Conservation (phyloP, 2,888 invertebrate genomes). For the Autographa gamma region DNA sequence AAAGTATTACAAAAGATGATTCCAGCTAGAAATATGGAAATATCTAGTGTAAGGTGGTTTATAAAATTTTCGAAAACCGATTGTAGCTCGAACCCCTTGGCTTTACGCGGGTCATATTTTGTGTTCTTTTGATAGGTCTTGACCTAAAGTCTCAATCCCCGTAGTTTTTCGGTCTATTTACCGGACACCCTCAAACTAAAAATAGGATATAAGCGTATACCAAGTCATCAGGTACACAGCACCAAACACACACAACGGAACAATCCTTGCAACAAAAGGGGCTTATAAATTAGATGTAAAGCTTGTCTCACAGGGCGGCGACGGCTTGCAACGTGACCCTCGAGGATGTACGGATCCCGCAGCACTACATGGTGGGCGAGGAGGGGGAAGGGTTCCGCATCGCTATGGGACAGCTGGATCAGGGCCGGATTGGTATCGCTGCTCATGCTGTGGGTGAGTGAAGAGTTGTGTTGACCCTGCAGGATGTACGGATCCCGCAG, state of each 20-base stretch:
- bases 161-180: too few relatives aligned
- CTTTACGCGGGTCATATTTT: too few relatives aligned
- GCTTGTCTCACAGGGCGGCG: slow-evolving; percentile 87
- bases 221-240: slow-evolving; percentile 47
- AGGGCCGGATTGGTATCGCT: slow-evolving; percentile 93
- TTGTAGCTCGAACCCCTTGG: too few relatives aligned
- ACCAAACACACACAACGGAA: slow-evolving; percentile 18
- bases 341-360: slow-evolving; percentile 90
- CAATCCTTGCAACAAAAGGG: slow-evolving; percentile 55
- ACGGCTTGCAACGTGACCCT: slow-evolving; percentile 92
- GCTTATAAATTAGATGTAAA: slow-evolving; percentile 73
- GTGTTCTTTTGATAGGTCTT: too few relatives aligned
- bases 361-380: slow-evolving; percentile 85
- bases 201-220: too few relatives aligned
- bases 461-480: too few relatives aligned
- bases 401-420: slow-evolving; percentile 92
- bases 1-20: too few relatives aligned
- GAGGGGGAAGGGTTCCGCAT: slow-evolving; percentile 92
- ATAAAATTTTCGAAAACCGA: too few relatives aligned
- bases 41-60: too few relatives aligned
- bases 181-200: too few relatives aligned
- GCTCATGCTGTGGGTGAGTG: slow-evolving; percentile 92
- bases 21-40: too few relatives aligned
- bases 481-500: slow-evolving; percentile 90
- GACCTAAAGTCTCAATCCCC: too few relatives aligned